A percentile compares a stretch with the other conserved stretches of the same genome.
Evolutionary conservation across 2,888 invertebrate species (phyloP).

Genomic region (Calameuta pallipes): DNA sequence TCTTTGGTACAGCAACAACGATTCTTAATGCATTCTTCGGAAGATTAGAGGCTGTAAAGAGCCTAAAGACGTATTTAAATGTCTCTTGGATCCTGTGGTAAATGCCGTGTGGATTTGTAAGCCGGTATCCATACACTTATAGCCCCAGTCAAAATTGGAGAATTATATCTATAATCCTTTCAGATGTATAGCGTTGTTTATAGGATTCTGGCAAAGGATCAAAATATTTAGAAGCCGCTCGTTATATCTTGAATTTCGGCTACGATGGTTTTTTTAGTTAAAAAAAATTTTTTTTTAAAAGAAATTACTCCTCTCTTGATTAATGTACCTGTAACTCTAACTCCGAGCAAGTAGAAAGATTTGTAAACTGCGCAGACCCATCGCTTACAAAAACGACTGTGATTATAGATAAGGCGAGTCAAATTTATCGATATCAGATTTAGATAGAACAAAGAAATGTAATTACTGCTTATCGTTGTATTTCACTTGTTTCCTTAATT

Average conservation of each 20-base stretch:
- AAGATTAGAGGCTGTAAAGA: conserved; percentile 4
- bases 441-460: neutral
- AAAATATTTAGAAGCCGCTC: neutral
- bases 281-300: neutral
- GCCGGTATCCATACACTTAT: conserved; percentile 2
- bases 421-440: neutral
- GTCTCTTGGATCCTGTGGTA: neutral
- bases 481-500: neutral
- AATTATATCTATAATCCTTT: conserved; percentile 1
- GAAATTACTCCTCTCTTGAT: neutral
- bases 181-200: neutral
- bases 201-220: neutral
- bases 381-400: neutral
- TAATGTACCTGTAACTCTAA: neutral
- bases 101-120: conserved; percentile 7
- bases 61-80: conserved; percentile 9
- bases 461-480: neutral
- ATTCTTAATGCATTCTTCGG: conserved; percentile 5
- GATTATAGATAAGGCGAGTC: neutral
- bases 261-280: neutral
- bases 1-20: neutral
- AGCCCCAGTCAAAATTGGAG: conserved; percentile 2
- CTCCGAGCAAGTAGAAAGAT: neutral
- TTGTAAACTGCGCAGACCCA: neutral
- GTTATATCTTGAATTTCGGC: neutral